Evolutionary conservation across 2,797 vertebrate genomes (phyloP), one percentile per base, ranked within the genome.

Genomic region (Micrastur ruficollis): DNA sequence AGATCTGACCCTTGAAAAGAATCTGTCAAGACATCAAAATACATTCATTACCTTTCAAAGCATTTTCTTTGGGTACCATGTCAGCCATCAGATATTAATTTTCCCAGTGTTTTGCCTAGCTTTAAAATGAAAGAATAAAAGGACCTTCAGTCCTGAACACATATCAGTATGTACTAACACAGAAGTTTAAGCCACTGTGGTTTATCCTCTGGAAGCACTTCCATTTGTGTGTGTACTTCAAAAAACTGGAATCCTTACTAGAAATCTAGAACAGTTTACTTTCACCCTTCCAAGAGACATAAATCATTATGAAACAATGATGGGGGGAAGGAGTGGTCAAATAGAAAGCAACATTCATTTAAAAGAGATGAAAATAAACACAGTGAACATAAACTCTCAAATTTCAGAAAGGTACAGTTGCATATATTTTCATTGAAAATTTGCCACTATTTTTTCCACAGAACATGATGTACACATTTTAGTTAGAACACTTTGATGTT

Each of bases 141-240:
- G 26, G 50, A 63, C 22, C 21, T 92, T 71, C 49, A 89, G 71
- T 81, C 71, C 68, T 72, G 56, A 91, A 61, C 6, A 38, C 29
- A 3, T 9, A 63, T 17, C 29, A 73, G 6, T 70, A 75, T 27
- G 23, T n/a, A 38, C 34, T 47, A 81, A 73, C 8, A 59, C 11
- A 74, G 36, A 89, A 62, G 21, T 70, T 90, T 40, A 85, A 66
- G 31, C 9, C 27, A 50, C 66, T 81, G 86, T 12, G 32, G 63
- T 92, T 92, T 95, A 80, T 74, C 29, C 40, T 91, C 74, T 91
- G 73, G 89, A 92, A 81, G 46, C 73, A 81, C 17, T 82, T 82
- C 8, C 11, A 71, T 68, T 81, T 82, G 12, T 86, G 22, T 59
- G 42, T 55, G 59, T 31, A 71, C 36, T 94, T 90, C 40, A 90